Base-by-base conservation (phyloP, 2,888 invertebrate species). In the Deroplatys truncata region DNA sequence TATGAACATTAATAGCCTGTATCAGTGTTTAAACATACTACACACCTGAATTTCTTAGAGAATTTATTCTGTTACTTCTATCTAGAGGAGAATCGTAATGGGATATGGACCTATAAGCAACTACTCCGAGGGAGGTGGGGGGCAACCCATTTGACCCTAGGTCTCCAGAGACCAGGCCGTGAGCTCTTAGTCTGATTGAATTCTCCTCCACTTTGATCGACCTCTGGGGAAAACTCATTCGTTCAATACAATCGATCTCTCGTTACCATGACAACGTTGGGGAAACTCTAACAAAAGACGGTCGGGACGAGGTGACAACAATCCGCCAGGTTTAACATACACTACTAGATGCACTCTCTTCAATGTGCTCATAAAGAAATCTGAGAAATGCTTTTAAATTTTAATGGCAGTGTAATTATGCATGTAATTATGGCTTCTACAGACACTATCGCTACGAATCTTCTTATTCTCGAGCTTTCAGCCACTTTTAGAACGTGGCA, bases 181-280 rank as follows among this genome's bases (percentile, higher is more conserved):
- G n/a, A 28, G 49, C 85, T 85, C 85, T 85, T 85, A 85, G 56
- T 56, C 56, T 85, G 85, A 85, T 85, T 85, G 85, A 85, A 85
- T 85, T 56, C 85, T 49, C 28, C 28, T 85, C 49, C 25, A 72
- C 56, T 72, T 72, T 35, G 49, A 28, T 85, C n/a, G 49, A 49
- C 28, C 85, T 85, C n/a, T n/a, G 2, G 85, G 49, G 85, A 85
- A 20, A 72, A 16, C 56, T 16, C 56, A 72, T 25, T 72, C 56
- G 56, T 72, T 72, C 56, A 25, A 72, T 72, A 20, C 56, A 72
- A 72, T 72, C 56, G 56, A 72, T 72, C 56, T 72, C 56, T 72
- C 56, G 56, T 72, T 25, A 72, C 56, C 56, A 72, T 72, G 56
- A 72, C 56, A 72, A 72, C 56, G 16, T 16, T 72, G 56, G 56